phyloP scores from a whole-genome alignment of 2,888 invertebrate genomes.

The Congeria kusceri region DNA sequence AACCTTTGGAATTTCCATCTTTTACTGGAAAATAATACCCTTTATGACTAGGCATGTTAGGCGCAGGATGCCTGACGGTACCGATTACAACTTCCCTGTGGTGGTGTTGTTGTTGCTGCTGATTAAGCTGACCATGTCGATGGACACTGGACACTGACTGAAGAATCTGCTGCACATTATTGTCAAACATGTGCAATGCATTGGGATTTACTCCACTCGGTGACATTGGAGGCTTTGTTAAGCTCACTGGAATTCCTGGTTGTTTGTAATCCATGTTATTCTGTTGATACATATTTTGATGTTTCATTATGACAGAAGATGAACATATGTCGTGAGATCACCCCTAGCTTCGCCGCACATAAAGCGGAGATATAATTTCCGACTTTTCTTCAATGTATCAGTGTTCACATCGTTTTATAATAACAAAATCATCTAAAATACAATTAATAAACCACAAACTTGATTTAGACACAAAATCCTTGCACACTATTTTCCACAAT shows the following conservation, averaged over 20 bases:
- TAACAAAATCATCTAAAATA: no score
- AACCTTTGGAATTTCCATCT: conserved; percentile 53
- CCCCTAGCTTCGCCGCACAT: neutral
- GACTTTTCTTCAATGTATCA: no score
- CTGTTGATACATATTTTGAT: conserved; percentile 4
- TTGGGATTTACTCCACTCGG: conserved; percentile 27
- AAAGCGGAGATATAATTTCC: no score
- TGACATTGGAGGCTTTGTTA: conserved; percentile 5
- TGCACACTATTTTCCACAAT: no score
- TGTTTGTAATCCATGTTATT: conserved; percentile 3
- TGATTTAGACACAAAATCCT: no score
- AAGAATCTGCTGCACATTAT: conserved; percentile 47
- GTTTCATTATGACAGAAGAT: neutral
- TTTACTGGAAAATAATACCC: conserved; percentile 58
- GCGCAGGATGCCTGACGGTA: conserved; percentile 70
- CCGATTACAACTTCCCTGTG: conserved; percentile 71
- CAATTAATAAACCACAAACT: no score
- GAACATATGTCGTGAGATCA: neutral
- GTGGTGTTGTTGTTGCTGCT: conserved; percentile 29
- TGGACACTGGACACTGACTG: neutral
- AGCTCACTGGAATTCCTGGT: neutral
- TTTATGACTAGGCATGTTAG: conserved; percentile 46
- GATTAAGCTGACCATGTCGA: neutral
- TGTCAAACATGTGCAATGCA: conserved; percentile 51
- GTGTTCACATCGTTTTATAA: no score